Evolutionary conservation across 2,797 vertebrate species (phyloP), one percentile per base, ranked within the genome.

Genomic region (Ceryle rudis): DNA sequence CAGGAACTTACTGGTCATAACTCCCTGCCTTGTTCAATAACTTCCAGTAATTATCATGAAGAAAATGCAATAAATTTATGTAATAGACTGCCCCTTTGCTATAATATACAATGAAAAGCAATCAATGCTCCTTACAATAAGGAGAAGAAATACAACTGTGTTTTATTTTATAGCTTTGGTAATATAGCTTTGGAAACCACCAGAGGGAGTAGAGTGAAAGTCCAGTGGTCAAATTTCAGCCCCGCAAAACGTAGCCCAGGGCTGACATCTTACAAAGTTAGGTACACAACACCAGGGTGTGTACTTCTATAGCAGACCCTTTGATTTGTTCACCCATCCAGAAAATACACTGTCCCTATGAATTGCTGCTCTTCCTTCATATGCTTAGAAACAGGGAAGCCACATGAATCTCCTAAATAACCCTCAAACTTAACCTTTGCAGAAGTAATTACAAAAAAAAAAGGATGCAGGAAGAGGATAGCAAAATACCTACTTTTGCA

Each of bases 31-130:
- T 97, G 97, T 98, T 98, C 98, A 97, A 98, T 98, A 98, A 97
- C 97, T 98, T 98, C 96, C 97, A 98, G 97, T 98, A 98, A 98
- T 98, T 98, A 98, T 98, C 97, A 97, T 61, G 95, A 98, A 98
- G 96, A 97, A 98, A 98, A 98, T 92, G 97, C 91, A 97, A 98
- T 98, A 98, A 98, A 98, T 98, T 98, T 96, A 95, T 94, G 94
- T 97, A 98, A 98, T 96, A 97, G 97, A 98, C 98, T 98, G 93
- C 95, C 97, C 97, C 97, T 97, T 98, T 98, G 94, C 97, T 97
- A 95, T 98, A 98, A 98, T 98, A 98, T 98, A 98, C 97, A 98
- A 97, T 98, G 97, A 97, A 96, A 96, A 93, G 87, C 96, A 94
- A 98, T 98, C 98, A 97, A 97, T 98, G 98, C 93, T 97, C 97